Percentiles rank a stretch among this genome's conserved stretches.
Conservation (phyloP, 2,888 invertebrate genomes). For the Melanostoma mellinum region DNA sequence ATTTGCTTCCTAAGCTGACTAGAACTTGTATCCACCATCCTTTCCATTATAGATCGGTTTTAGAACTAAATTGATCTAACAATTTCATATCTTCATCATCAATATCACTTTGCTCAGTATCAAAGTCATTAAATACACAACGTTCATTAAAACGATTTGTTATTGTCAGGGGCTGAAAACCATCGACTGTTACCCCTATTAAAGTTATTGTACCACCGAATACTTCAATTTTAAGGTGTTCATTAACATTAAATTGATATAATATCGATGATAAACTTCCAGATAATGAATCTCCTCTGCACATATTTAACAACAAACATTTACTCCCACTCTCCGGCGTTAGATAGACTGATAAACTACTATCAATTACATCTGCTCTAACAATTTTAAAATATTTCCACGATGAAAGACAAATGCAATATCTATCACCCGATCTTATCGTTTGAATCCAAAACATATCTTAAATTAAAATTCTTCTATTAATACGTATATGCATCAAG, state of each 20-base stretch:
- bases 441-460: conserved; percentile 22
- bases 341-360: neutral
- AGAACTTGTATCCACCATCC: too few relatives aligned
- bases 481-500: too few relatives aligned
- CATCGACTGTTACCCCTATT: conserved; percentile 5
- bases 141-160: conserved; percentile 10
- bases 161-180: neutral
- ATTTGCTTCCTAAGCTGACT: too few relatives aligned
- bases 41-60: neutral
- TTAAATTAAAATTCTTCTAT: conserved; percentile 1
- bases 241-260: conserved; percentile 10
- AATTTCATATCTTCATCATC: conserved; percentile 17
- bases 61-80: neutral
- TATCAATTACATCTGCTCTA: conserved; percentile 9
- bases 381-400: neutral
- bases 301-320: neutral
- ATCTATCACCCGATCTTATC: conserved; percentile 17
- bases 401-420: conserved; percentile 24
- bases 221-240: conserved; percentile 15
- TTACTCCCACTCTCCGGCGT: conserved; percentile 12
- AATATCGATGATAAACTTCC: neutral
- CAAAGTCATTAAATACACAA: conserved; percentile 15
- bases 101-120: neutral
- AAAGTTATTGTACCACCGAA: neutral
- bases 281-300: conserved; percentile 4